Base-by-base conservation (phyloP, 30 jellyfish, hydroid and myxozoan species). In the Nemopilema nomurai region DNA sequence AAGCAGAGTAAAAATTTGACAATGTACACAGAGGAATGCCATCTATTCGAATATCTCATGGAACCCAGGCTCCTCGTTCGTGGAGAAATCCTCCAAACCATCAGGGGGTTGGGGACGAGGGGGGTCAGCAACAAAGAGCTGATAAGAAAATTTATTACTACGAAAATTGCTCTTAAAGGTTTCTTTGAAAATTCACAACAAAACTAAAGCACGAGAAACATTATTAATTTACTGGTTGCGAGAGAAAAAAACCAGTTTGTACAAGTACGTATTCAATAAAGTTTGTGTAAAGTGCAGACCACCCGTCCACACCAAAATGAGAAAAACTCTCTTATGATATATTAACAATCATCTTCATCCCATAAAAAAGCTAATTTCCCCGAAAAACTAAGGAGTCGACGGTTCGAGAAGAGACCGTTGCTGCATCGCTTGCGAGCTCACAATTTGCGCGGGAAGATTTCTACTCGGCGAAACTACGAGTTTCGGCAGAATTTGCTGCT, bases 401-500 rank as follows among this genome's bases (percentile, higher is more conserved):
- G 87, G 87, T 77, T 77, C 87, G 77, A 77, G 87, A 18, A 77
- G 68, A 24, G 87, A 77, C 33, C 87, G 65, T 26, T 77, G 87
- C 76, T 77, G 87, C 76, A 83, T 8, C 8, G 91, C 29, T 50
- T 83, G 91, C 77, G 91, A 26, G 82, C 68, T 57, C 22, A 69
- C 90, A 74, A 81, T 71, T 53, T 70, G 78, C 49, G 79, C 80
- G 13, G 82, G 86, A 51, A 83, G 80, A 49, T 76, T 69, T 63
- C 91, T 74, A 71, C 85, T 49, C 6, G 91, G 91, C 72, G 91
- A 62, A 83, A 83, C 91, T 0, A 76, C 77, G 70, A 83, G 77
- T 64, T 71, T 83, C 49, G 91, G 91, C 71, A 83, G 28, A 69
- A 83, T 83, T 79, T 83, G 91, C 73, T 83, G 91, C 67, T 83